Conservation (phyloP, 2,797 vertebrate species). For the Falco novaeseelandiae region DNA sequence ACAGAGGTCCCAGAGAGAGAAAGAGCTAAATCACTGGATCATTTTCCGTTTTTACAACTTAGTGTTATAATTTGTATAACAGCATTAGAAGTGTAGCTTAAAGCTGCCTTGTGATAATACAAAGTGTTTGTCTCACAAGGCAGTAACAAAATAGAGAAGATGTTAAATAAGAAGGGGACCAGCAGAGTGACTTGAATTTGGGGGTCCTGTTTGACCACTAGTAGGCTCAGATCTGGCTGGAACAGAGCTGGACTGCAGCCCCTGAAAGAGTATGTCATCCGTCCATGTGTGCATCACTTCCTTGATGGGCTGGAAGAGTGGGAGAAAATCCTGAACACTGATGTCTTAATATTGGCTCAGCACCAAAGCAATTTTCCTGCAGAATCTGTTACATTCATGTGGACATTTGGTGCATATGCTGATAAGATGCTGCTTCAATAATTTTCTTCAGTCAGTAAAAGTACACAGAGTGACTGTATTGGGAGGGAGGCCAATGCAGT, state of each 20-base stretch:
- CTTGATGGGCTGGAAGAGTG: background rate
- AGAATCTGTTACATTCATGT: background rate
- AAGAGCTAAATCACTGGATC: background rate
- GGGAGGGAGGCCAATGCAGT: background rate
- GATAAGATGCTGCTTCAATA: background rate
- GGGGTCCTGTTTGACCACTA: background rate
- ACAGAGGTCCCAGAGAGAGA: background rate
- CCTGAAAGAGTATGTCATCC: background rate
- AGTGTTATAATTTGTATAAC: background rate
- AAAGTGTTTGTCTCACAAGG: background rate
- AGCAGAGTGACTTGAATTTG: background rate
- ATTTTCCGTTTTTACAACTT: background rate
- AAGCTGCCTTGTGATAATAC: background rate
- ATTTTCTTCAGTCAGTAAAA: background rate
- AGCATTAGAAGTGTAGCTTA: background rate
- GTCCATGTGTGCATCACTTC: fast-evolving
- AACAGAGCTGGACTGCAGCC: background rate
- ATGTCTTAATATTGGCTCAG: background rate
- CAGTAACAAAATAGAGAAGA: background rate
- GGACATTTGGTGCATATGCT: background rate
- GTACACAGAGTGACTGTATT: background rate
- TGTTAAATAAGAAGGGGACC: background rate
- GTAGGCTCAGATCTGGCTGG: background rate
- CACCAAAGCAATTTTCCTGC: background rate
- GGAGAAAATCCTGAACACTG: background rate